Base-by-base conservation (phyloP, 1,140 invertebrate genomes). In the Trachymyrmex septentrionalis region DNA sequence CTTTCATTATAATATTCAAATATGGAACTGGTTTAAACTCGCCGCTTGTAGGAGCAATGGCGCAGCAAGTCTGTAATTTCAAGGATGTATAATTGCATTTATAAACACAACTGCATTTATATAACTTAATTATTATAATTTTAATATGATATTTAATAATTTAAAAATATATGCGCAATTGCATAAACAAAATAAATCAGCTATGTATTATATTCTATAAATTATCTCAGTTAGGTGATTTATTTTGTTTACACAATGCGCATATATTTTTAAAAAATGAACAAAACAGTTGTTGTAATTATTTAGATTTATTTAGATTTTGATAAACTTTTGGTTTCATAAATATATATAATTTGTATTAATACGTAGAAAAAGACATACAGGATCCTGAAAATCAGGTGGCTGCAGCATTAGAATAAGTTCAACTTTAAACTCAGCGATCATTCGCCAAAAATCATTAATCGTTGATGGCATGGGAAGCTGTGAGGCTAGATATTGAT, bases 381-480 rank as follows among this genome's bases (percentile, higher is more conserved):
- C 93, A 27, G 89, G 19, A 72, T 94, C 92, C 2, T 92, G 44
- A 0, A 78, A 69, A 77, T 92, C 86, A 6, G 89, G 87, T 10
- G 81, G 61, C 67, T 94, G 91, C 3, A 97, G 92, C 96, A 97
- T 96, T 19, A 97, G 96, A 24, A 97, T 95, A 12, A 96, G 96
- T 75, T 96, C 95, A 10, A 97, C 95, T 92, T 96, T 96, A 61
- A 97, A 96, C 91, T 97, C 97, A 78, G 96, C 96, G 24, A 97
- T 93, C 98, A 99, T 99, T 92, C 97, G 97, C 98, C 98, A 99
- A 95, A 99, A 99, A 95, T 99, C 98, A 59, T 96, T 96, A 93
- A 98, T 97, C 72, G 99, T 99, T 92, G 97, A 97, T 77, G 98
- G 97, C 90, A 99, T 95, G 30, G 98, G 98, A 1, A 98, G 97